Percentiles rank a stretch among this genome's conserved stretches.
These are phyloP conservation scores for Scaptomyza pallida DNA, from an alignment of 1,140 invertebrate genomes.

Conservation along the genomic window DNA sequence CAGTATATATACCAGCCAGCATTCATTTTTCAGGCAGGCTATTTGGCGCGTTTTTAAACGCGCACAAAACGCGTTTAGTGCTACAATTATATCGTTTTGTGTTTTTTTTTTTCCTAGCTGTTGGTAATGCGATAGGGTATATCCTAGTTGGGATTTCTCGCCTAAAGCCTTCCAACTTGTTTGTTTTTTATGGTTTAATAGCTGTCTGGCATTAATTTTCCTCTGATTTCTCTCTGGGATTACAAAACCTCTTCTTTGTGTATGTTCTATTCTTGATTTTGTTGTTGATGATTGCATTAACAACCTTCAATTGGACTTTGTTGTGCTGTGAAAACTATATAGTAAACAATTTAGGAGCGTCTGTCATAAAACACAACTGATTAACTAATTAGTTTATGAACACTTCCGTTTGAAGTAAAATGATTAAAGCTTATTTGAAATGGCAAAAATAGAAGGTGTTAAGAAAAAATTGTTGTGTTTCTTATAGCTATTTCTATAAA, in stretches of 20 bases:
- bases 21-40: too few species aligned
- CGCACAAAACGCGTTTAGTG: too few species aligned
- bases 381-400: constrained; percentile 6
- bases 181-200: neutral
- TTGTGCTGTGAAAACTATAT: too few species aligned
- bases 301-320: constrained; percentile 33
- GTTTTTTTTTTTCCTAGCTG: too few species aligned
- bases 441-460: too few species aligned
- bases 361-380: constrained; percentile 8
- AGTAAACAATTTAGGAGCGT: constrained; percentile 32
- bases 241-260: neutral
- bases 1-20: too few species aligned
- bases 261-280: neutral
- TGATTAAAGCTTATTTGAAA: neutral
- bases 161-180: too few species aligned
- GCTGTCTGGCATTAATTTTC: neutral
- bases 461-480: too few species aligned
- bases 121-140: too few species aligned
- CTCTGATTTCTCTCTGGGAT: neutral
- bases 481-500: neutral
- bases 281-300: constrained; percentile 9
- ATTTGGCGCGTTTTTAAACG: too few species aligned
- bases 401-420: neutral
- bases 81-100: too few species aligned
- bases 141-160: too few species aligned